Evolutionary conservation across 1,140 invertebrate species (phyloP).

Genomic region (Papilio dardanus): DNA sequence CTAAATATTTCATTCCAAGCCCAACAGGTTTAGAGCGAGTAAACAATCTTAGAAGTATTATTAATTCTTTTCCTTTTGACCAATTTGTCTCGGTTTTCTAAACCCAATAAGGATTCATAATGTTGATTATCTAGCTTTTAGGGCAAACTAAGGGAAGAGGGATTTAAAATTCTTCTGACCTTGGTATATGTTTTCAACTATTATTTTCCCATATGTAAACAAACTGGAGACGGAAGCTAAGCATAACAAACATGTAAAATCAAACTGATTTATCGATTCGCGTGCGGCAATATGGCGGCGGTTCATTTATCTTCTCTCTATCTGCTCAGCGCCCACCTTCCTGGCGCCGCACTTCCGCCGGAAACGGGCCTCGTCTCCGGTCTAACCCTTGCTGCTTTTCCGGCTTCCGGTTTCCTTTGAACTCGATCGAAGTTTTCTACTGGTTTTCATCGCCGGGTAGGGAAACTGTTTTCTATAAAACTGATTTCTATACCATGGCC

Average conservation of each 20-base stretch:
- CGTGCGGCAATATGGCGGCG: constrained; percentile 74
- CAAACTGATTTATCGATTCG: constrained; percentile 76
- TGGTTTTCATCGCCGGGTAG: constrained; percentile 52
- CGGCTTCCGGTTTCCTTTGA: constrained; percentile 78
- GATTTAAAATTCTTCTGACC: too few species aligned
- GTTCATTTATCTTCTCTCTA: constrained; percentile 73
- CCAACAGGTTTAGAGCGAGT: not conserved
- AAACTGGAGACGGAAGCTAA: constrained; percentile 75
- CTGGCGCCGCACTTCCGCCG: constrained; percentile 78
- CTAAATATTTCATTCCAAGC: not conserved
- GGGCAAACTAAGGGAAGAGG: too few species aligned
- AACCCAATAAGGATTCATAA: too few species aligned
- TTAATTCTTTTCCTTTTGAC: too few species aligned
- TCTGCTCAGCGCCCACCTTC: constrained; percentile 74
- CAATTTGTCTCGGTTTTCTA: too few species aligned
- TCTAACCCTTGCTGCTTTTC: constrained; percentile 80
- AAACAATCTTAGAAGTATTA: not conserved
- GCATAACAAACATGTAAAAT: constrained; percentile 71
- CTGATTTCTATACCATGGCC: not conserved
- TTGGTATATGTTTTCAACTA: too few species aligned
- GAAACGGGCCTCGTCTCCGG: constrained; percentile 79
- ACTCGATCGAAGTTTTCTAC: constrained; percentile 68
- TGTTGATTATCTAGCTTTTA: too few species aligned
- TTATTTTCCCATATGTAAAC: constrained; percentile 42
- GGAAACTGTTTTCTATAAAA: constrained; percentile 36